Evolutionary conservation across 2,113 vertebrate species (phyloP), one percentile per base, ranked within the genome.

Genomic region (Toxostoma redivivum): DNA sequence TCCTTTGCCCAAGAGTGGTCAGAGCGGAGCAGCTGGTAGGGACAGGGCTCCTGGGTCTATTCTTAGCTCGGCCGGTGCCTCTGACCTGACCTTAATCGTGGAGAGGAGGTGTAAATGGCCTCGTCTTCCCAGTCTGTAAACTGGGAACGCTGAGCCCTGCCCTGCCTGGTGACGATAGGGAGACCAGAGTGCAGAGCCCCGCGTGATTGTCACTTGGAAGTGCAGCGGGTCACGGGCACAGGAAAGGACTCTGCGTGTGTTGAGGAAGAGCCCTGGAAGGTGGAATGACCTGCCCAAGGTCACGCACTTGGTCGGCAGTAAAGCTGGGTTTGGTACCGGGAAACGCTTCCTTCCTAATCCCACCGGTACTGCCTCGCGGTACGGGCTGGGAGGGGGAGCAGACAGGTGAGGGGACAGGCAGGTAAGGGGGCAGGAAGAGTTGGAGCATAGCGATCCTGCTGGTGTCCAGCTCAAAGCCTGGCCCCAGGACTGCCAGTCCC

Each of bases 241-340:
- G 44, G 84, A 38, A 64, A 22, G 58, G 74, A 54, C 74, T 71
- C 60, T 0, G 0, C 5, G 15, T 3, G 45, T 2, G 3, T 47
- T 71, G 71, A 73, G 66, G 40, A 81, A 86, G 84, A 72, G 74
- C 84, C 22, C 14, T 15, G 65, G 77, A 88, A 90, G 81, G 56
- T 38, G 48, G 62, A 95, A 70, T 92, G 86, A 94, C 86, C 95
- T 96, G 70, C 70, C 87, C 95, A 90, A 94, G 94, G 85, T 95
- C 94, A 90, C 3, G 28, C 56, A 64, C 45, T 73, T 20, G 28
- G 86, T 44, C 33, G 16, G 53, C 58, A 28, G 64, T 21, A 79
- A 62, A 65, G 72, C 82, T 51, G 88, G 61, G 37, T 67, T 47
- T 79, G 91, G 84, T 54, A 18, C 48, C 21, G 65, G 53, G 65